These are phyloP conservation scores for Parapristionchus giblindavisi DNA, from an alignment of 2,888 invertebrate species.

Conservation along the genomic window DNA sequence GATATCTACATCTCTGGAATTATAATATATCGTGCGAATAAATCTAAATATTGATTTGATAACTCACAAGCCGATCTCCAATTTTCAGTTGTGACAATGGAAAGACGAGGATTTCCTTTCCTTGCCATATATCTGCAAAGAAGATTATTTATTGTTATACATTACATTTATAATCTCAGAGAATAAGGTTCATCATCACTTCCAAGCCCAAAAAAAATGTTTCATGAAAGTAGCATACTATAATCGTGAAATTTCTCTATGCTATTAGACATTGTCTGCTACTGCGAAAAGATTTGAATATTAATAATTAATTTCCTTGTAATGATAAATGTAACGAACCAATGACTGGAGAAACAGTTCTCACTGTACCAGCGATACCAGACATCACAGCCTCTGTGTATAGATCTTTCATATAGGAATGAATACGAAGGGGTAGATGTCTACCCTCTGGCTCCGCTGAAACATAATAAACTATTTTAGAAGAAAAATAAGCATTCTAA, in stretches of 20 bases:
- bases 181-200: too few species aligned
- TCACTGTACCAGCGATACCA: slow-evolving; percentile 20
- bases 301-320: too few species aligned
- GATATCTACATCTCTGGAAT: too few species aligned
- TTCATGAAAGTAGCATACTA: too few species aligned
- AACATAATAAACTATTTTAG: neutral
- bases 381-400: slow-evolving; percentile 13
- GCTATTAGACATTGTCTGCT: too few species aligned
- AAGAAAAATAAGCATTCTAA: neutral
- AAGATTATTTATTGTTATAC: neutral
- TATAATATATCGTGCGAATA: too few species aligned
- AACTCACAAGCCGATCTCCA: slow-evolving; percentile 21
- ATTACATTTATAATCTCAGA: neutral
- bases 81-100: slow-evolving; percentile 14
- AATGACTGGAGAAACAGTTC: slow-evolving; percentile 27
- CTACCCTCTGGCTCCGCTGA: slow-evolving; percentile 5
- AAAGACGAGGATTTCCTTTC: slow-evolving; percentile 28
- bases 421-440: neutral
- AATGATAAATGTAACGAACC: slow-evolving; percentile 13
- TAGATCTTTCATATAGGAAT: slow-evolving; percentile 20
- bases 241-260: too few species aligned
- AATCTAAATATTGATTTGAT: neutral
- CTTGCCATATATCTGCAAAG: slow-evolving; percentile 7
- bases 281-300: too few species aligned
- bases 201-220: too few species aligned